A percentile compares a stretch with the other conserved stretches of the same genome.
phyloP scores from a whole-genome alignment of 37 sponge, comb jelly and placozoan species.

The Haliclona indistincta region DNA sequence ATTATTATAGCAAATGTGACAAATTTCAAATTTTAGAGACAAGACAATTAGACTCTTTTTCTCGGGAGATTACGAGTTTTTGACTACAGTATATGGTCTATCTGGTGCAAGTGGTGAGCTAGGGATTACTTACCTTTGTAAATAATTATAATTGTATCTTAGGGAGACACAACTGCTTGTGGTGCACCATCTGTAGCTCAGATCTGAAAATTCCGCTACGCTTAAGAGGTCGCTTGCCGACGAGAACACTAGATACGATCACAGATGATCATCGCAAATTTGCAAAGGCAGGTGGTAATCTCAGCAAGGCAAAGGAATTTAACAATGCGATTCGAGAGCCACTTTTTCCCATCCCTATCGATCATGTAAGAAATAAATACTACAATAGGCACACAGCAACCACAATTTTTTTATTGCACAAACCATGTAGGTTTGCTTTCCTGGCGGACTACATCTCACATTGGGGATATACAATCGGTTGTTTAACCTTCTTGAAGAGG shows the following conservation, averaged over 20 bases:
- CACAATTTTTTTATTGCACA: too few relatives aligned
- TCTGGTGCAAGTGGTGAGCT: slow-evolving; percentile 50
- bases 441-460: slow-evolving; percentile 29
- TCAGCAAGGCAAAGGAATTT: slow-evolving; percentile 35
- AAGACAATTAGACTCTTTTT: slow-evolving; percentile 29
- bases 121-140: too few relatives aligned
- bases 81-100: slow-evolving; percentile 37
- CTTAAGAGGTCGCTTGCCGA: neutral
- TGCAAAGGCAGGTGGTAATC: neutral
- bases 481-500: slow-evolving; percentile 20
- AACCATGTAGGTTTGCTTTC: slow-evolving; percentile 35
- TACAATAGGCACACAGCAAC: too few relatives aligned
- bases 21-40: too few relatives aligned
- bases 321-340: too few relatives aligned
- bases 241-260: slow-evolving; percentile 10
- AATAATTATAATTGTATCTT: too few relatives aligned
- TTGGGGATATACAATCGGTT: slow-evolving; percentile 29
- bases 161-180: too few relatives aligned
- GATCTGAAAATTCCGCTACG: slow-evolving; percentile 14
- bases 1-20: too few relatives aligned
- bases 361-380: too few relatives aligned
- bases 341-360: too few relatives aligned
- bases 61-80: slow-evolving; percentile 58
- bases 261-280: slow-evolving; percentile 12
- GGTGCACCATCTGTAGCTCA: slow-evolving; percentile 27